These are phyloP conservation scores for Monopis laevigella DNA, from an alignment of 2,888 invertebrate species.

Conservation along the genomic window DNA sequence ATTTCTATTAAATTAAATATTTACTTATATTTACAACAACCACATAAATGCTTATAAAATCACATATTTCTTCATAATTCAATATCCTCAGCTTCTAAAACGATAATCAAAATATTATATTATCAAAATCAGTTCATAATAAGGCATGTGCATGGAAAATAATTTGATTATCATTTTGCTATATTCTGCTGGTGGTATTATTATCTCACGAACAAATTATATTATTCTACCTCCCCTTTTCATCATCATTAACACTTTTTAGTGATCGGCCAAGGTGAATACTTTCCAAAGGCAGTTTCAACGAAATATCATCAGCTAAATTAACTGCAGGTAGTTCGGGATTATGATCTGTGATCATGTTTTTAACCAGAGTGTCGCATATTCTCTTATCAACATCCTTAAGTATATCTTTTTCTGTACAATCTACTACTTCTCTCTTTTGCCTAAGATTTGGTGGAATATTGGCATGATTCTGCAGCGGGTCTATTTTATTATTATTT, in stretches of 20 bases:
- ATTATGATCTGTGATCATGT: constrained; percentile 16
- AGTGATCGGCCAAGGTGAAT: constrained; percentile 40
- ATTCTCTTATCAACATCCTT: constrained; percentile 38
- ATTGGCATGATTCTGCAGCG: not conserved
- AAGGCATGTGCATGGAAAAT: no score
- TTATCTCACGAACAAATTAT: not conserved
- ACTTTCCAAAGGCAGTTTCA: constrained; percentile 30
- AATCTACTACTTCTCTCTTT: constrained; percentile 46
- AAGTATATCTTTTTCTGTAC: constrained; percentile 31
- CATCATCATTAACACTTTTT: constrained; percentile 35
- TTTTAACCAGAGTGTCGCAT: constrained; percentile 30
- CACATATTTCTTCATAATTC: no score
- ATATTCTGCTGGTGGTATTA: no score
- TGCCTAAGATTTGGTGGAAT: constrained; percentile 25
- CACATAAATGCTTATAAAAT: no score
- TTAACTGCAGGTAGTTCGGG: constrained; percentile 31
- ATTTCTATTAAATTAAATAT: no score
- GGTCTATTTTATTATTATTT: constrained; percentile 5
- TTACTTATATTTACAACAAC: no score
- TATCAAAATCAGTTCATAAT: no score
- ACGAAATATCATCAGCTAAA: constrained; percentile 31
- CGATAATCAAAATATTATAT: no score
- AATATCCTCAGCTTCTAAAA: no score
- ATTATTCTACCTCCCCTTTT: constrained; percentile 21
- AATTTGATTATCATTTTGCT: no score